Percentiles rank a stretch among this genome's conserved stretches.
Conservation (phyloP, 2,797 vertebrate genomes). For the Acropternis orthonyx region DNA sequence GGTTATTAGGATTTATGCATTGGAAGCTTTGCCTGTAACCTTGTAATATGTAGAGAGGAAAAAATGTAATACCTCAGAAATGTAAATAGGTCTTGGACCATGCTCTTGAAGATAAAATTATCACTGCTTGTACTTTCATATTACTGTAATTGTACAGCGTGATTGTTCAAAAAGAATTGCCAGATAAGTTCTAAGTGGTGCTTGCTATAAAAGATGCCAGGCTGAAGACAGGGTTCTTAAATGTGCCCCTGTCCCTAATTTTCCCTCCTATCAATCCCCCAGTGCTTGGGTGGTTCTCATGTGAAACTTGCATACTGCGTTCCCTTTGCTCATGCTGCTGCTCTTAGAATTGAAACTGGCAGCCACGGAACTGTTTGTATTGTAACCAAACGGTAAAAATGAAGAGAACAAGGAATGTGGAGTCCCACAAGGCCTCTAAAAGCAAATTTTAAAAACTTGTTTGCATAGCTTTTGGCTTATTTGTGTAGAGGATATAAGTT, state of each 20-base stretch:
- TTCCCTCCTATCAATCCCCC: background rate
- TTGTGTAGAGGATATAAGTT: conserved; percentile 9
- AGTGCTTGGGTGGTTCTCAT: background rate
- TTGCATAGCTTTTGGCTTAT: conserved; percentile 10
- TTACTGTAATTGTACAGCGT: background rate
- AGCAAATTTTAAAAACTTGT: conserved; percentile 8
- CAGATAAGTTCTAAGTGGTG: background rate
- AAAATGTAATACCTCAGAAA: background rate
- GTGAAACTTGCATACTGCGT: background rate
- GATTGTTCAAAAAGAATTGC: background rate
- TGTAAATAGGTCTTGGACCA: background rate
- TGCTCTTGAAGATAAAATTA: background rate
- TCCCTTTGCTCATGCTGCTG: background rate
- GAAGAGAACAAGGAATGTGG: background rate
- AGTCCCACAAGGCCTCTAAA: background rate
- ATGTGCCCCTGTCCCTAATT: background rate
- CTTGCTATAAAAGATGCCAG: background rate
- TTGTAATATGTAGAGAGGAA: background rate
- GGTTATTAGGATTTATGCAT: background rate
- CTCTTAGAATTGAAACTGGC: background rate
- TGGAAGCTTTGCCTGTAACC: background rate
- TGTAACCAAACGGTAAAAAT: background rate
- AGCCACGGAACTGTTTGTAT: background rate
- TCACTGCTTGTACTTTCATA: background rate
- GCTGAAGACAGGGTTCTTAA: background rate